phyloP scores from a whole-genome alignment of 2,797 vertebrate species.

The Triplophysa yarkandensis region DNA sequence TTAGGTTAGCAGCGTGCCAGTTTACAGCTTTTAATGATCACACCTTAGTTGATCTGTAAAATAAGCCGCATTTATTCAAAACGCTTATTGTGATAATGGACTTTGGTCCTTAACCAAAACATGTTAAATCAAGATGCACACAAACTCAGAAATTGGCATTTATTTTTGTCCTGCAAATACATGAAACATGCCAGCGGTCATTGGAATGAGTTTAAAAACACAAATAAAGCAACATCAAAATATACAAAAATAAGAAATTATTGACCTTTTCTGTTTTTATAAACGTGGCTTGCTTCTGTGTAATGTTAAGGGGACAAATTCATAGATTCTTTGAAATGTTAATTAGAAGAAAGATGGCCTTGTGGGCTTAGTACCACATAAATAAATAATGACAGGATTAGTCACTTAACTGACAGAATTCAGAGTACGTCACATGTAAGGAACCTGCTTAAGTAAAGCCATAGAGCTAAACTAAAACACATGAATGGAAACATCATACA shows the following conservation, averaged over 20 bases:
- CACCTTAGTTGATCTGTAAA: constrained; percentile 50
- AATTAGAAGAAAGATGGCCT: not conserved
- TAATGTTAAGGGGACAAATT: not conserved
- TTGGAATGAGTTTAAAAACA: not conserved
- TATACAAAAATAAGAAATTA: not conserved
- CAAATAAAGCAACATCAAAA: not conserved
- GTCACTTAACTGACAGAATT: constrained; percentile 2
- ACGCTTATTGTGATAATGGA: constrained; percentile 35
- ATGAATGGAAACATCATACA: not conserved
- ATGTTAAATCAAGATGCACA: not conserved
- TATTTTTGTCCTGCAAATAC: not conserved
- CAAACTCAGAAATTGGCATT: not conserved
- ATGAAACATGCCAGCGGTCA: constrained; percentile 9
- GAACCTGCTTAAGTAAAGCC: not conserved
- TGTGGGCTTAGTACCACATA: not conserved
- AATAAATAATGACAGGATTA: constrained; percentile 1
- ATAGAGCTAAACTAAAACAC: constrained; percentile 1
- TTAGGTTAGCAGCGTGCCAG: constrained; percentile 50
- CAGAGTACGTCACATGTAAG: not conserved
- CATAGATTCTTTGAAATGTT: too few species aligned
- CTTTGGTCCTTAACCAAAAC: not conserved
- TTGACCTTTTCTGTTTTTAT: constrained; percentile 3
- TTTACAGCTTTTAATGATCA: constrained; percentile 34
- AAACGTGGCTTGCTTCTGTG: not conserved
- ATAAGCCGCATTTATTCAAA: constrained; percentile 47